Evolutionary conservation across 2,888 invertebrate species (phyloP), one percentile per base, ranked within the genome.

Genomic region (Dasypolia templi): DNA sequence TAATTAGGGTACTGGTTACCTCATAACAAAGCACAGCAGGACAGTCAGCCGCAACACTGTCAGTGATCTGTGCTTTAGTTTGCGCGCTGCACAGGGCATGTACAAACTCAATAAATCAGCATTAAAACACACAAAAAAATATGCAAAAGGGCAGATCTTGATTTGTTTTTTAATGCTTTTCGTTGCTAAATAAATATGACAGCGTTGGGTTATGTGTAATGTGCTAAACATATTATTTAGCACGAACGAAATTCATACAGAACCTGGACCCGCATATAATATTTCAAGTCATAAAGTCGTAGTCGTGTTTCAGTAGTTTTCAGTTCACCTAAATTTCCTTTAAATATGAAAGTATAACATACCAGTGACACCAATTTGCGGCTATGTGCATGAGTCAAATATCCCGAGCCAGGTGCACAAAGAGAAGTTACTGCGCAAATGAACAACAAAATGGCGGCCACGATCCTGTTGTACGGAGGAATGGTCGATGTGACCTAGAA

Each of bases 71-170:
- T 22, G 32, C 72, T 26, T 4, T 32, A n/a, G 17, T 53, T 64
- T 76, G 74, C n/a, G 65, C 77, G n/a, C n/a, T 63, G 55, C 77
- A 62, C 73, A 74, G 39, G 1, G 32, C 14, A 3, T 62, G 55
- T 46, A 55, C 35, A 44, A 72, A 19, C 46, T 72, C 7, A 12
- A 56, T 35, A 5, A 7, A 46, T 26, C 35, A 17, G 11, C 26
- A n/a, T 49, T 12, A 22, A 68, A 17, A 22, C 22, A 17, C 0
- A 19, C 26, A 51, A n/a, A 19, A 12, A 11, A 0, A 46, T 19
- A 58, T 3, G 17, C n/a, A 51, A 26, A 62, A 29, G 26, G 29
- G n/a, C n/a, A 12, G 4, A n/a, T 53, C 26, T 26, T 6, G 5
- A 14, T 26, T 17, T 29, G 17, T 3, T 29, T 17, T 55, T 7